Evolutionary conservation across 2,797 vertebrate genomes (phyloP).

Genomic region (Danio albolineatus): DNA sequence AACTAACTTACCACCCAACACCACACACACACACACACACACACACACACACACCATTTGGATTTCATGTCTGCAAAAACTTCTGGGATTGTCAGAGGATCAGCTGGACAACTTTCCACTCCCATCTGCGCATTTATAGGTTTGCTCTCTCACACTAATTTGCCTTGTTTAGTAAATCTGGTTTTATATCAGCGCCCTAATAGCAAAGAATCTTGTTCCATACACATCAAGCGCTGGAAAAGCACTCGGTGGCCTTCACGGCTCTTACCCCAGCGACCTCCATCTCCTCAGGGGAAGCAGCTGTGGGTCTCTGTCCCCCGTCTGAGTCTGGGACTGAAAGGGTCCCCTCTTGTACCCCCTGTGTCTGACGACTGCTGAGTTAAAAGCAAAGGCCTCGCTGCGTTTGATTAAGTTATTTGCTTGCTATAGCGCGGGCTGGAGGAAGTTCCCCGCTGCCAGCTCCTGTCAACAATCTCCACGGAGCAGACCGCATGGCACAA

Average conservation of each 20-base stretch:
- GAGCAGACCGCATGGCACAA: conserved; percentile 12
- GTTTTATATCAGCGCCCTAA: background rate
- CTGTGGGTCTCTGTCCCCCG: conserved; percentile 31
- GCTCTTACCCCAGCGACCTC: conserved; percentile 38
- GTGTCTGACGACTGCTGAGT: conserved; percentile 59
- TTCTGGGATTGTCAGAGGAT: background rate
- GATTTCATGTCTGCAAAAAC: too few species aligned
- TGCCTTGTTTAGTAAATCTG: background rate
- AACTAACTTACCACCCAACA: too few species aligned
- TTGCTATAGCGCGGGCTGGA: conserved; percentile 73
- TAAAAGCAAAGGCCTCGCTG: conserved; percentile 70
- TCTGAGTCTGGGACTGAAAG: conserved; percentile 33
- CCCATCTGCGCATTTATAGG: background rate
- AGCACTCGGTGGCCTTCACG: background rate
- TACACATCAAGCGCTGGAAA: background rate
- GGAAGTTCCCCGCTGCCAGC: conserved; percentile 76
- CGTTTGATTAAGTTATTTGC: conserved; percentile 81
- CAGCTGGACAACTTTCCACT: background rate
- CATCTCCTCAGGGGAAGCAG: conserved; percentile 43
- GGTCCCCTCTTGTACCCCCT: conserved; percentile 38
- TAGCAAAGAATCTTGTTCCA: conserved; percentile 7
- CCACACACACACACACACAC: too few species aligned
- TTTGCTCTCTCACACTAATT: background rate
- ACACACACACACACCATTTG: too few species aligned
- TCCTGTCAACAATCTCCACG: conserved; percentile 69